These are phyloP conservation scores for Dryococelus australis DNA, from an alignment of 2,888 invertebrate species.

Conservation along the genomic window DNA sequence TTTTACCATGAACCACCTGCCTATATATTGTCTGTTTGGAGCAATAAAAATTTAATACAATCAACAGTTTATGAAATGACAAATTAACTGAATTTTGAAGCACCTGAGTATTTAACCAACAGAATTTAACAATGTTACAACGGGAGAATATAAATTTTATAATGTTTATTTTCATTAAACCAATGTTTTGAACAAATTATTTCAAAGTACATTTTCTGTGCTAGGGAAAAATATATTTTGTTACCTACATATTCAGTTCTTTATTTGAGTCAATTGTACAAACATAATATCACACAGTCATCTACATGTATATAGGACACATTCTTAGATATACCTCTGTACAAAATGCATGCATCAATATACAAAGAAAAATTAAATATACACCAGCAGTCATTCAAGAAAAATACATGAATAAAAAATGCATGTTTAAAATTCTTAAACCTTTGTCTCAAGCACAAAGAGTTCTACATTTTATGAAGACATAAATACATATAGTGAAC, in stretches of 20 bases:
- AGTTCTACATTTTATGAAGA: neutral
- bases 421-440: constrained; percentile 26
- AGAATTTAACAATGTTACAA: too few species aligned
- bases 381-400: constrained; percentile 19
- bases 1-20: too few species aligned
- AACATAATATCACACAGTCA: constrained; percentile 48
- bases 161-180: too few species aligned
- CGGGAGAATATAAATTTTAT: too few species aligned
- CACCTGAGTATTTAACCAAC: too few species aligned
- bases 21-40: too few species aligned
- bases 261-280: constrained; percentile 46
- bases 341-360: constrained; percentile 44
- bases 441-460: neutral
- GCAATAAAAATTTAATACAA: too few species aligned
- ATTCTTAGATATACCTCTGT: constrained; percentile 41
- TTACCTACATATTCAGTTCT: constrained; percentile 38
- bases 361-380: constrained; percentile 34
- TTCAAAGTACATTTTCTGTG: too few species aligned
- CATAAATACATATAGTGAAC: constrained; percentile 24
- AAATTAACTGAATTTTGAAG: too few species aligned
- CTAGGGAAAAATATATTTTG: neutral
- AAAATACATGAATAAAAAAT: constrained; percentile 30
- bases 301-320: constrained; percentile 45
- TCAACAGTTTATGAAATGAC: too few species aligned
- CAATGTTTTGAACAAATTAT: too few species aligned